These are phyloP conservation scores for Brachystomella parvula DNA, from an alignment of 1,140 invertebrate genomes.

Conservation along the genomic window DNA sequence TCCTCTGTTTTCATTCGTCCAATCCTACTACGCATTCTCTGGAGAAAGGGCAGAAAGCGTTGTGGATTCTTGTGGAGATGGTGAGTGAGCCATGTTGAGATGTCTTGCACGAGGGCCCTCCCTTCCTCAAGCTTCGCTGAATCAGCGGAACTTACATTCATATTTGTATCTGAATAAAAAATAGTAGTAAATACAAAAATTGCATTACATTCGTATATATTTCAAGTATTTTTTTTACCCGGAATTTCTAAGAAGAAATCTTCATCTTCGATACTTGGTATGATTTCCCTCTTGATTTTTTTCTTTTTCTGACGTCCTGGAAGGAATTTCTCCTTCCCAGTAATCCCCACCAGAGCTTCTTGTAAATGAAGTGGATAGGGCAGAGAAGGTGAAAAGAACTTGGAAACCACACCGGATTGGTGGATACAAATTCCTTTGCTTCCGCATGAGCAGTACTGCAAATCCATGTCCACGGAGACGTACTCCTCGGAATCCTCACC, in stretches of 20 bases:
- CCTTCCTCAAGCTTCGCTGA: no score
- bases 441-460: neutral
- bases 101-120: no score
- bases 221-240: neutral
- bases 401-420: neutral
- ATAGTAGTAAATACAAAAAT: neutral
- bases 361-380: neutral
- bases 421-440: neutral
- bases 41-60: no score
- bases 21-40: no score
- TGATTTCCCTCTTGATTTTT: neutral
- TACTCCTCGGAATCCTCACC: no score
- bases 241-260: neutral
- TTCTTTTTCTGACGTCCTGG: neutral
- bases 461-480: neutral
- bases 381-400: neutral
- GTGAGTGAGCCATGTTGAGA: no score
- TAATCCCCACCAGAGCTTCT: neutral
- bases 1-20: no score
- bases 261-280: neutral
- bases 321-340: neutral
- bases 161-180: no score
- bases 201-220: neutral
- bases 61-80: no score
- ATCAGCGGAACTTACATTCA: no score